A percentile compares a stretch with the other conserved stretches of the same genome.
phyloP scores from a whole-genome alignment of 2,888 invertebrate genomes.

The Ecliptopera silaceata region DNA sequence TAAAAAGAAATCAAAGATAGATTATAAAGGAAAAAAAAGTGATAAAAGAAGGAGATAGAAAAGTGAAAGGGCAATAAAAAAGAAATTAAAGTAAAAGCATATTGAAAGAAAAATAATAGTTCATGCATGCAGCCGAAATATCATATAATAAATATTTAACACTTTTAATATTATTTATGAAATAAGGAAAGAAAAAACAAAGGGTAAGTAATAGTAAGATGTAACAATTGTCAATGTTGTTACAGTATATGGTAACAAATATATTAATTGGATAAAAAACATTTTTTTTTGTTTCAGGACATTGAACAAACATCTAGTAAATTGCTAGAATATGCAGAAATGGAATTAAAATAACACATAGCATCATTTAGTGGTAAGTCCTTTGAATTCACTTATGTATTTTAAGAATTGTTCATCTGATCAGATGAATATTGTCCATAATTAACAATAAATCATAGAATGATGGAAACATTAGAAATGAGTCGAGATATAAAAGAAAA shows the following conservation, averaged over 20 bases:
- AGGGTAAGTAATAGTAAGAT: neutral
- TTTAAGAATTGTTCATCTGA: too few relatives aligned
- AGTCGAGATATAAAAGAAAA: too few relatives aligned
- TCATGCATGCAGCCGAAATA: neutral
- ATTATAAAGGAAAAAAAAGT: too few relatives aligned
- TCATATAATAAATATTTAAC: neutral
- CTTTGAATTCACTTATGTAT: neutral
- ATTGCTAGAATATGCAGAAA: neutral
- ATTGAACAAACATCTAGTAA: neutral
- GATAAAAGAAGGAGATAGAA: neutral
- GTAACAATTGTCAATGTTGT: neutral
- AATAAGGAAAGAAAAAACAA: too few relatives aligned
- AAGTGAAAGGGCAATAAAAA: neutral
- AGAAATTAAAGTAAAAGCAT: neutral
- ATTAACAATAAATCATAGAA: too few relatives aligned
- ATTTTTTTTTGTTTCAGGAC: neutral
- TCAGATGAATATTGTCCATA: too few relatives aligned
- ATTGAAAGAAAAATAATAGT: neutral
- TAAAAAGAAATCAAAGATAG: too few relatives aligned
- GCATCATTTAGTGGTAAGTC: neutral
- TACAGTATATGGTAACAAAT: neutral
- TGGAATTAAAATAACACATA: neutral
- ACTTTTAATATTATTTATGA: too few relatives aligned
- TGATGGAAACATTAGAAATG: too few relatives aligned
- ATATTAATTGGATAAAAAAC: neutral